These are phyloP conservation scores for Helicolenus hilgendorfi DNA, from an alignment of 2,797 vertebrate genomes.

Conservation along the genomic window DNA sequence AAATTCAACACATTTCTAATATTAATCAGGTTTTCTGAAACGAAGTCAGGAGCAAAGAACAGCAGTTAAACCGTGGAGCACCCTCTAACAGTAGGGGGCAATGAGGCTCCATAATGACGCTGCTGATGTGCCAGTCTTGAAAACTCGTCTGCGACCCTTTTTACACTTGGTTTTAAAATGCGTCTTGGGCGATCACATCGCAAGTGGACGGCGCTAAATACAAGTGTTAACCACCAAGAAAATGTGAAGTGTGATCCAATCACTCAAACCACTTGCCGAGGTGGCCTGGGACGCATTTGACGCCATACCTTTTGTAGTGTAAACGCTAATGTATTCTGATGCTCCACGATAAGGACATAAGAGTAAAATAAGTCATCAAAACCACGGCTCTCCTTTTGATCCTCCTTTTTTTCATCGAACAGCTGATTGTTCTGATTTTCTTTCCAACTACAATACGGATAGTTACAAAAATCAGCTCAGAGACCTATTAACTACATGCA, in stretches of 20 bases:
- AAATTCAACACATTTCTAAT: no score
- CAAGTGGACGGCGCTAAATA: neutral
- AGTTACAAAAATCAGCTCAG: neutral
- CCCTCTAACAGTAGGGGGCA: neutral
- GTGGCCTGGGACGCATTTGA: neutral
- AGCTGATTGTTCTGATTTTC: no score
- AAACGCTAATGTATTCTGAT: neutral
- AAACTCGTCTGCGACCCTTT: neutral
- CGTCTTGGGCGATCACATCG: neutral
- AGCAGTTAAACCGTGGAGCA: neutral
- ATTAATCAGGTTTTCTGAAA: neutral
- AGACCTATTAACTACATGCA: neutral
- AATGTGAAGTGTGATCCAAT: neutral
- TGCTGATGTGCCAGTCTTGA: constrained; percentile 7
- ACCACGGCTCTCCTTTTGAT: no score
- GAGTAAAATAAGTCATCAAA: neutral
- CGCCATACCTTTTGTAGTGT: neutral
- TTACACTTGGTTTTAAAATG: neutral
- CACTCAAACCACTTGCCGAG: neutral
- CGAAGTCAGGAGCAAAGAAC: neutral
- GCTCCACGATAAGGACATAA: neutral
- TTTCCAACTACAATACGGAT: neutral
- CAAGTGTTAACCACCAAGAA: neutral
- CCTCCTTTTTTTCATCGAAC: neutral
- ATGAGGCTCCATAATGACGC: neutral